These are phyloP conservation scores for Papilio glaucus DNA, from an alignment of 1,140 invertebrate genomes.

Conservation along the genomic window DNA sequence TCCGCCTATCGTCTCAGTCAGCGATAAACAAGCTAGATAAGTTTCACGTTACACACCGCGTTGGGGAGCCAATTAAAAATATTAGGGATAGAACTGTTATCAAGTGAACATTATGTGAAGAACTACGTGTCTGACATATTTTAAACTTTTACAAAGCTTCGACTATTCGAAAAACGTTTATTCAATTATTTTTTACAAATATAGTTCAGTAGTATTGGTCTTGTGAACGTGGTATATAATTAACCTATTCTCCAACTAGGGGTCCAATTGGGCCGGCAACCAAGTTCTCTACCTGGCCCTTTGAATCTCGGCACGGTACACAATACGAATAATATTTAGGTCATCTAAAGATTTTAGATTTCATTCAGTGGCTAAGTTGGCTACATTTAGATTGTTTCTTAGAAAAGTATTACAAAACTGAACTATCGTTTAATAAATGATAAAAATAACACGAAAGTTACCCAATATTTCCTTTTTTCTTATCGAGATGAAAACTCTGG, in stretches of 20 bases:
- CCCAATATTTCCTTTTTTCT: no score
- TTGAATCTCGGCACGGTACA: not conserved
- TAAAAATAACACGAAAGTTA: no score
- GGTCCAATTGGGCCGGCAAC: not conserved
- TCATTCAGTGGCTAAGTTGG: not conserved
- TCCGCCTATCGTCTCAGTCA: constrained; percentile 45
- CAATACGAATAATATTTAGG: not conserved
- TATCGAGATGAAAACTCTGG: no score
- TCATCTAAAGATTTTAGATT: not conserved
- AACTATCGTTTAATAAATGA: no score
- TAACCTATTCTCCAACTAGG: not conserved
- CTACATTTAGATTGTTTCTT: not conserved
- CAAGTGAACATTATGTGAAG: constrained; percentile 27
- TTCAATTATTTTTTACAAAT: not conserved
- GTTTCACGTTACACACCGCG: constrained; percentile 52
- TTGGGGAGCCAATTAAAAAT: constrained; percentile 57
- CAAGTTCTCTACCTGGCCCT: not conserved
- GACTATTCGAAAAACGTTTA: no score
- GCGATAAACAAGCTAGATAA: constrained; percentile 53
- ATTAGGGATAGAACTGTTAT: constrained; percentile 34
- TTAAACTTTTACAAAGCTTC: no score
- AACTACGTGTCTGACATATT: no score
- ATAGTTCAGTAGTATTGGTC: not conserved
- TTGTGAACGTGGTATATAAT: not conserved
- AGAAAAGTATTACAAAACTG: no score